phyloP scores from a whole-genome alignment of 53 echinoderm and acorn worm species.

The Temnopleurus reevesii region DNA sequence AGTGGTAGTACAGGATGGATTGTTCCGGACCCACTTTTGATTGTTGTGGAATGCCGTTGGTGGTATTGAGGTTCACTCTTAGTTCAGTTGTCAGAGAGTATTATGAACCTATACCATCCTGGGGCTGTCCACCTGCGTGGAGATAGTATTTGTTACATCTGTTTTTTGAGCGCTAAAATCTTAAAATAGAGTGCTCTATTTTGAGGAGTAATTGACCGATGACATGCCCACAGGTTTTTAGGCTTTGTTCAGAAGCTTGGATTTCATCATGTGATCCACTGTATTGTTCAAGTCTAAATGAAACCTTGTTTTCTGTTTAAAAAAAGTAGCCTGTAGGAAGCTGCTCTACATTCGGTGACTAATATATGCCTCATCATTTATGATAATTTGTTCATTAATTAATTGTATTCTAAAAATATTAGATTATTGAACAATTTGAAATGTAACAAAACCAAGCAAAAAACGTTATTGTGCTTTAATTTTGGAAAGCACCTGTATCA shows the following conservation, averaged over 20 bases:
- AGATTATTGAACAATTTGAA: no score
- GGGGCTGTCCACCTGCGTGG: not conserved
- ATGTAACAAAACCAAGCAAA: no score
- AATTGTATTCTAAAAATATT: no score
- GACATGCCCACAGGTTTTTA: conserved; percentile 28
- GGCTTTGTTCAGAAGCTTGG: not conserved
- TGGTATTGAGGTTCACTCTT: not conserved
- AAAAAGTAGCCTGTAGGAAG: no score
- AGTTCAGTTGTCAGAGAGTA: conserved; percentile 34
- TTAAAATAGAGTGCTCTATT: not conserved
- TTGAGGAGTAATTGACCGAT: conserved; percentile 13
- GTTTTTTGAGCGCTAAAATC: not conserved
- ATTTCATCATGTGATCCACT: not conserved
- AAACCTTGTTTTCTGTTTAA: no score
- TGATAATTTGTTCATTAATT: no score
- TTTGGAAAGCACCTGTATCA: no score
- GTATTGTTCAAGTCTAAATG: no score
- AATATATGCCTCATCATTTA: no score
- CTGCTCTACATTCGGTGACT: no score
- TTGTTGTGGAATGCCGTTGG: conserved; percentile 23
- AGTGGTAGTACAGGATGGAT: not conserved
- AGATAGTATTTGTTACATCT: conserved; percentile 19
- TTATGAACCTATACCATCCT: conserved; percentile 8
- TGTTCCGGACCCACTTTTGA: not conserved
- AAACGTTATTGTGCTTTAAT: no score